These are phyloP conservation scores for Pycnomerus fuliginosus DNA, from an alignment of 2,888 invertebrate genomes.

Conservation along the genomic window DNA sequence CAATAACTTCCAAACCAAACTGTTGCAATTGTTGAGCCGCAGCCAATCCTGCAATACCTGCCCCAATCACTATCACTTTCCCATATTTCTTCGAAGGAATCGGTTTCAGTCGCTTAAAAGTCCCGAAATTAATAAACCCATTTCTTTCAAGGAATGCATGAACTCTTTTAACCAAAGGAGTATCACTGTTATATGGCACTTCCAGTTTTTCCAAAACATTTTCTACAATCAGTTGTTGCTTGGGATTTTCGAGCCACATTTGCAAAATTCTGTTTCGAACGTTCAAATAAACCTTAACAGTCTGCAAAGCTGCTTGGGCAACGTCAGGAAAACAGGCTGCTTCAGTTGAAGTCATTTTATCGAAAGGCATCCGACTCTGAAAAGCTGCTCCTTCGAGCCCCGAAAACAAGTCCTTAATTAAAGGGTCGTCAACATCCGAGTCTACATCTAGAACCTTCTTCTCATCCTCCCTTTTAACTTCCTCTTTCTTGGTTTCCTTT, in stretches of 20 bases:
- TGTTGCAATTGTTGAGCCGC: slow-evolving; percentile 94
- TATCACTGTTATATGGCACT: slow-evolving; percentile 92
- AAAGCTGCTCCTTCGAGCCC: slow-evolving; percentile 90
- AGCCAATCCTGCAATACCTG: slow-evolving; percentile 90
- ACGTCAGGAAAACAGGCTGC: slow-evolving; percentile 93
- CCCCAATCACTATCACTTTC: slow-evolving; percentile 65
- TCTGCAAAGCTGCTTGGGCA: slow-evolving; percentile 76
- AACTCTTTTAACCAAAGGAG: slow-evolving; percentile 76
- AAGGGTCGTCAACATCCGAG: slow-evolving; percentile 68
- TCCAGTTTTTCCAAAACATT: slow-evolving; percentile 79
- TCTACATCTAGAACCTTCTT: slow-evolving; percentile 62
- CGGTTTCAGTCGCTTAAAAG: slow-evolving; percentile 84
- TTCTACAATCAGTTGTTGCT: slow-evolving; percentile 84
- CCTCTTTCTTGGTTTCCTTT: slow-evolving; percentile 48
- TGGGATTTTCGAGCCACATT: slow-evolving; percentile 95
- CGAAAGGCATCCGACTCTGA: slow-evolving; percentile 90
- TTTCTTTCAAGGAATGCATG: slow-evolving; percentile 93
- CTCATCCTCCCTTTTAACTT: slow-evolving; percentile 55
- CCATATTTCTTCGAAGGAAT: slow-evolving; percentile 65
- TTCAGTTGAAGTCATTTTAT: slow-evolving; percentile 92
- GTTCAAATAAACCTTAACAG: slow-evolving; percentile 86
- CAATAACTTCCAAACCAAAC: slow-evolving; percentile 94
- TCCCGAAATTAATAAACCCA: slow-evolving; percentile 97
- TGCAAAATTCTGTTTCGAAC: slow-evolving; percentile 89
- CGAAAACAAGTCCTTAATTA: slow-evolving; percentile 53